Evolutionary conservation across 1,140 invertebrate species (phyloP), one percentile per base, ranked within the genome.

Genomic region (Drosophila nannoptera): DNA sequence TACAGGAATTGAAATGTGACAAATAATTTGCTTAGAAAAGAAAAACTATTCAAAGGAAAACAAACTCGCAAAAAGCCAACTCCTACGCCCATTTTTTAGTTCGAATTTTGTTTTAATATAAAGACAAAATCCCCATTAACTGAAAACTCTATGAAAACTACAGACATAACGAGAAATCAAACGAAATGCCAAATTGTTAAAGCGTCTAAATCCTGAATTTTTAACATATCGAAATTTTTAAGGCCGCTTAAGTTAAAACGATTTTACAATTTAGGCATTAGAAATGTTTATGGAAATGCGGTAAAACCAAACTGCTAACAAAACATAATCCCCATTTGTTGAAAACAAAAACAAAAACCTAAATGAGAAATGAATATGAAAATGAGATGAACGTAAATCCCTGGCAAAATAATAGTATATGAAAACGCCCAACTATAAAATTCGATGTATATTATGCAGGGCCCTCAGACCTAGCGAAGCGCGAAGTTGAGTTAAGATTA

Each of bases 211-310:
- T 86, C 81, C 81, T 86, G 81, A 86, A 86, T 86, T 86, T 78
- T 77, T 73, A 86, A 86, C 81, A 86, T 86, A 86, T 86, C 81
- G 75, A 86, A 86, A 81, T 77, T 86, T 77, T 71, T 74, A 84
- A 72, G 65, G 61, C 60, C 49, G 68, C 72, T 76, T 81, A 70
- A 71, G 76, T 77, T 80, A 73, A 69, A 69, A 55, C 52, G 66
- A 84, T 84, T 78, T 73, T 73, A 83, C 80, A 84, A 70, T 73
- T 84, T 84, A 83, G 76, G 81, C 81, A 84, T 78, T 78, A 73
- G 58, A 67, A 75, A 75, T 77, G 66, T 69, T 64, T 61, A 61
- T 55, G 49, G 63, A 59, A 61, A 52, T 31, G 35, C 40, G 45
- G 16, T 7, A 45, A 33, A 36, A 64, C 59, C 31, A 45, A 74